Evolutionary conservation across 2,113 vertebrate species (phyloP).

Genomic region (Sapajus apella): DNA sequence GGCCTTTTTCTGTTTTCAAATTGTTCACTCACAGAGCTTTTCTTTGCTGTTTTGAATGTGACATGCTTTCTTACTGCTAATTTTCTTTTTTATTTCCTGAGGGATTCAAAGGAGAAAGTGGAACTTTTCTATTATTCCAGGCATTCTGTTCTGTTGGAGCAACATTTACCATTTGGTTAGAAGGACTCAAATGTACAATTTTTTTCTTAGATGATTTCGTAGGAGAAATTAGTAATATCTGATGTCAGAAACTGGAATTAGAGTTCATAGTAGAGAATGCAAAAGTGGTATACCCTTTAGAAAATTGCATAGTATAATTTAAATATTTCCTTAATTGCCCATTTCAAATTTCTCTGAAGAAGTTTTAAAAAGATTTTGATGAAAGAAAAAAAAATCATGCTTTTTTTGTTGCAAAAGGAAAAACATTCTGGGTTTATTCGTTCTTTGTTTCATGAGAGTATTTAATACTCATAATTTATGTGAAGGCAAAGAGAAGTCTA

Average conservation of each 20-base stretch:
- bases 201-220: slow-evolving; percentile 43
- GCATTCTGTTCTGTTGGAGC: slow-evolving; percentile 38
- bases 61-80: background rate
- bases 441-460: slow-evolving; percentile 20
- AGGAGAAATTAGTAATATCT: background rate
- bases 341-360: slow-evolving; percentile 50
- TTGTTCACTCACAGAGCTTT: background rate
- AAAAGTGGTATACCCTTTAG: background rate
- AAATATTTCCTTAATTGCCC: slow-evolving; percentile 51
- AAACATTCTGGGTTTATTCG: slow-evolving; percentile 3
- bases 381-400: background rate
- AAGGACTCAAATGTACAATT: background rate
- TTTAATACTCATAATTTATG: slow-evolving; percentile 29
- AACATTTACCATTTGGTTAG: background rate
- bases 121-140: background rate
- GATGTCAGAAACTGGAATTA: slow-evolving; percentile 20
- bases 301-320: slow-evolving; percentile 47
- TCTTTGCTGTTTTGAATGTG: slow-evolving; percentile 17
- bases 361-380: slow-evolving; percentile 56
- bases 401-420: slow-evolving; percentile 29
- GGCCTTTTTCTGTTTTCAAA: background rate
- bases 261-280: background rate
- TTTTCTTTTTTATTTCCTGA: slow-evolving; percentile 44
- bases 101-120: slow-evolving; percentile 24
- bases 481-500: slow-evolving; percentile 2